phyloP scores from a whole-genome alignment of 2,797 vertebrate species.

The Poeciliopsis paucimaculata region DNA sequence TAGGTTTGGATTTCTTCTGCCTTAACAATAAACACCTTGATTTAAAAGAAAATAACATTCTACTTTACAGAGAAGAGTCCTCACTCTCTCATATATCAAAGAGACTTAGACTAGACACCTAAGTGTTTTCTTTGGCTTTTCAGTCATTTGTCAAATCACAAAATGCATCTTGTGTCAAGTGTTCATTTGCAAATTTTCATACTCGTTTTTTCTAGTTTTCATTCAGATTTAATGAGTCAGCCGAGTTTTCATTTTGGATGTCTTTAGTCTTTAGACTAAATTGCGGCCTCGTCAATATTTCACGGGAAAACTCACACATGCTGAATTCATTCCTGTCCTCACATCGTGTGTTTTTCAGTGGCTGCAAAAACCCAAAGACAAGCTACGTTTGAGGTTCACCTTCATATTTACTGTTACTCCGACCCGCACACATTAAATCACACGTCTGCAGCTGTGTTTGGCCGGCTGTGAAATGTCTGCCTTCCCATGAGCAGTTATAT shows the following conservation, averaged over 20 bases:
- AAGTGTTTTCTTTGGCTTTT: background rate
- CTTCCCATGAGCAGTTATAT: slow-evolving; percentile 31
- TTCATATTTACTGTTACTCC: slow-evolving; percentile 6
- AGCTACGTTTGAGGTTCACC: background rate
- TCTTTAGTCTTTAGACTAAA: background rate
- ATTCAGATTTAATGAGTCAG: background rate
- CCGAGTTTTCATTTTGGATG: background rate
- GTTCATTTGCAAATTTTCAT: background rate
- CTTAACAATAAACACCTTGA: too few relatives aligned
- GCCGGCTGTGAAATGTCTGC: slow-evolving; percentile 43
- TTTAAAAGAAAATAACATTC: too few relatives aligned
- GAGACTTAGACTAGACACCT: background rate
- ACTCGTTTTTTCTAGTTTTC: background rate
- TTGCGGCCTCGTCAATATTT: background rate
- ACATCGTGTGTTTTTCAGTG: background rate
- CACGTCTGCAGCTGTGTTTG: slow-evolving; percentile 20
- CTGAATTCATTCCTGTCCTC: too few relatives aligned
- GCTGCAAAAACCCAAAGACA: background rate
- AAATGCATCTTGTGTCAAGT: background rate
- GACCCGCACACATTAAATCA: slow-evolving; percentile 13
- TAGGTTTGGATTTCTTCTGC: too few relatives aligned
- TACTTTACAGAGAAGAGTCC: too few relatives aligned
- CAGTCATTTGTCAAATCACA: background rate
- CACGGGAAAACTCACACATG: too few relatives aligned
- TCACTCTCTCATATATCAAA: background rate